Conservation (phyloP, 2,888 invertebrate species). For the Scaptomyza reducta region DNA sequence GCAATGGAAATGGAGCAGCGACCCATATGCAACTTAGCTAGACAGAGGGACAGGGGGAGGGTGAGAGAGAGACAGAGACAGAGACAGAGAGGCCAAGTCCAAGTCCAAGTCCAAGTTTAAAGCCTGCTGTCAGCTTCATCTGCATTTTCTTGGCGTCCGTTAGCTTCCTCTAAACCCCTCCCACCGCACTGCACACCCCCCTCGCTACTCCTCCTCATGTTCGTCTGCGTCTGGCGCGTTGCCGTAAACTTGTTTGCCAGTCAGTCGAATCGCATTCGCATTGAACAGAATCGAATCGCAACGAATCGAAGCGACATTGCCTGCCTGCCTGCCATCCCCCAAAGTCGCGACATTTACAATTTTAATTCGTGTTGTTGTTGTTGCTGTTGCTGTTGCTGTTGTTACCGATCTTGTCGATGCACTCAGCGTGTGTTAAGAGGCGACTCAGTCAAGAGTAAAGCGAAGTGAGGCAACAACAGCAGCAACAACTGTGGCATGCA, state of each 20-base stretch:
- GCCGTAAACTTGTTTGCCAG: constrained; percentile 73
- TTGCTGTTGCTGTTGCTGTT: constrained; percentile 38
- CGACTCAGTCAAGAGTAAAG: constrained; percentile 5
- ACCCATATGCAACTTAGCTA: constrained; percentile 60
- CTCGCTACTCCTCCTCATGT: neutral
- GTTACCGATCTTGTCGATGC: constrained; percentile 58
- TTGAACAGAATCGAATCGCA: constrained; percentile 49
- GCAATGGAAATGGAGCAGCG: constrained; percentile 67
- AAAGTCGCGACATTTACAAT: constrained; percentile 77
- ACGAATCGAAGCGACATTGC: constrained; percentile 61
- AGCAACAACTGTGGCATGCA: constrained; percentile 13
- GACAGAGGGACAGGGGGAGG: neutral
- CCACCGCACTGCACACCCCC: too few relatives aligned
- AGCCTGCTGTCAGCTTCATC: constrained; percentile 72
- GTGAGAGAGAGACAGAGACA: neutral
- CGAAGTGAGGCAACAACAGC: constrained; percentile 9
- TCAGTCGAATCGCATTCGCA: constrained; percentile 7
- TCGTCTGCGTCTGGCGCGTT: constrained; percentile 58
- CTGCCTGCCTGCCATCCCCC: constrained; percentile 44
- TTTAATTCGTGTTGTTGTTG: constrained; percentile 75
- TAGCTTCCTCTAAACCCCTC: neutral
- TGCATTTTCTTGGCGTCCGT: constrained; percentile 74
- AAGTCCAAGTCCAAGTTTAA: constrained; percentile 5
- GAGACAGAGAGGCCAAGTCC: constrained; percentile 5
- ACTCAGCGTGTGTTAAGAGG: constrained; percentile 30